Percentiles rank a stretch among this genome's conserved stretches.
Conservation (phyloP, 2,888 invertebrate species). For the Drosophila diplacantha region DNA sequence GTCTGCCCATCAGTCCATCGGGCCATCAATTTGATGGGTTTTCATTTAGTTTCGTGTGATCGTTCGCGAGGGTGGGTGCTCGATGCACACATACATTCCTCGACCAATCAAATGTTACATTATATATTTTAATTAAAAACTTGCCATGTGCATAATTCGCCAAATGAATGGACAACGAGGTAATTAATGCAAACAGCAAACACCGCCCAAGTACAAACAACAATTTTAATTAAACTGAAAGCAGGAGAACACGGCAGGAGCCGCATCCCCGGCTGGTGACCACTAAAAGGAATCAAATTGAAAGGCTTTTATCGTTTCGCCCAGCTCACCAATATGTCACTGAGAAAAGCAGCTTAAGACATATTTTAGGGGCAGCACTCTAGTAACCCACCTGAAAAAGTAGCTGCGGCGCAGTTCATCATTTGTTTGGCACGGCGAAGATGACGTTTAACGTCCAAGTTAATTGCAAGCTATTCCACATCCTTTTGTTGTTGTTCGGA, state of each 20-base stretch:
- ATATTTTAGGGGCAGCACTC: conserved; percentile 58
- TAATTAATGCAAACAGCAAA: conserved; percentile 58
- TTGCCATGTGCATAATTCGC: conserved; percentile 67
- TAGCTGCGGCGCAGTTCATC: conserved; percentile 29
- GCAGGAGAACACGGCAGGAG: conserved; percentile 43
- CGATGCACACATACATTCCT: conserved; percentile 10
- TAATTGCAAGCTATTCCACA: conserved; percentile 49
- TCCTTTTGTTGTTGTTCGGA: conserved; percentile 10
- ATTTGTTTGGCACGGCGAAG: conserved; percentile 52
- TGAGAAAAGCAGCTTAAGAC: conserved; percentile 5
- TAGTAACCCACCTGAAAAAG: conserved; percentile 7
- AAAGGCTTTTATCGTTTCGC: conserved; percentile 4
- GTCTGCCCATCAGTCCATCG: conserved; percentile 47
- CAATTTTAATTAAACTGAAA: conserved; percentile 66
- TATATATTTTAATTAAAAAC: conserved; percentile 70
- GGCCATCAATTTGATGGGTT: conserved; percentile 61
- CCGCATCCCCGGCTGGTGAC: conserved; percentile 2
- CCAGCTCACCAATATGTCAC: not conserved
- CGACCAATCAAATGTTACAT: conserved; percentile 62
- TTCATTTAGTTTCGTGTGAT: conserved; percentile 43
- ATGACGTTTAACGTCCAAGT: conserved; percentile 61
- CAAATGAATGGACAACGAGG: conserved; percentile 63
- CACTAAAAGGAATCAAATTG: conserved; percentile 2
- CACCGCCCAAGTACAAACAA: conserved; percentile 40
- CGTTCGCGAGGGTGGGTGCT: conserved; percentile 2